These are phyloP conservation scores for Xestia ashworthii DNA, from an alignment of 2,888 invertebrate species.

Conservation along the genomic window DNA sequence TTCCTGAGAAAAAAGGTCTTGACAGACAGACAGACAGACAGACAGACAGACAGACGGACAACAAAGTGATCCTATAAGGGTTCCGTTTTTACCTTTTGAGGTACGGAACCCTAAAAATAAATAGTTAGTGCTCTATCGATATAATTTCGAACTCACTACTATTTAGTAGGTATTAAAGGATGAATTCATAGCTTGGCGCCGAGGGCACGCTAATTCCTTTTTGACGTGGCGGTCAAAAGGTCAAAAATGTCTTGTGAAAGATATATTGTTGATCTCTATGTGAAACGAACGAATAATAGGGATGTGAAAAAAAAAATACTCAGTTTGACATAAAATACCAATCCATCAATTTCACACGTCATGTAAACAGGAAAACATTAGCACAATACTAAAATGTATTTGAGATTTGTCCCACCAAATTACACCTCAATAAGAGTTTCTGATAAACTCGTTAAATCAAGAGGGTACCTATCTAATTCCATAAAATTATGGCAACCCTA, in stretches of 20 bases:
- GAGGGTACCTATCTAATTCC: slow-evolving; percentile 4
- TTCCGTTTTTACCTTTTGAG: too few relatives aligned
- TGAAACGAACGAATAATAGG: background rate
- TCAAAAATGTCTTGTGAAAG: background rate
- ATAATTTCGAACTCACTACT: too few relatives aligned
- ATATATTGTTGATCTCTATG: background rate
- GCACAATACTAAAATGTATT: slow-evolving; percentile 22
- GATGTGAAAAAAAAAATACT: background rate
- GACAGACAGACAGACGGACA: too few relatives aligned
- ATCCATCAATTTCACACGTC: slow-evolving; percentile 3
- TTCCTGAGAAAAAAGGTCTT: too few relatives aligned
- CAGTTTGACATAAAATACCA: background rate
- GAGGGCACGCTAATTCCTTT: too few relatives aligned
- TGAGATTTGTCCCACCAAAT: slow-evolving; percentile 18
- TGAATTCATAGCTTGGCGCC: too few relatives aligned
- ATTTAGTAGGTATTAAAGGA: too few relatives aligned
- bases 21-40: too few relatives aligned
- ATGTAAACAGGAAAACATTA: slow-evolving; percentile 28
- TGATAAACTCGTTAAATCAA: slow-evolving; percentile 13
- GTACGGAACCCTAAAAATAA: too few relatives aligned
- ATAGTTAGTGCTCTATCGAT: too few relatives aligned
- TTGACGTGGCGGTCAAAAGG: too few relatives aligned
- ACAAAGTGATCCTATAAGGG: too few relatives aligned
- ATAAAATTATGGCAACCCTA: slow-evolving; percentile 52
- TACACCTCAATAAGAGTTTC: background rate